These are phyloP conservation scores for Patiria pectinifera DNA, from an alignment of 53 echinoderm and acorn worm genomes.

Conservation along the genomic window DNA sequence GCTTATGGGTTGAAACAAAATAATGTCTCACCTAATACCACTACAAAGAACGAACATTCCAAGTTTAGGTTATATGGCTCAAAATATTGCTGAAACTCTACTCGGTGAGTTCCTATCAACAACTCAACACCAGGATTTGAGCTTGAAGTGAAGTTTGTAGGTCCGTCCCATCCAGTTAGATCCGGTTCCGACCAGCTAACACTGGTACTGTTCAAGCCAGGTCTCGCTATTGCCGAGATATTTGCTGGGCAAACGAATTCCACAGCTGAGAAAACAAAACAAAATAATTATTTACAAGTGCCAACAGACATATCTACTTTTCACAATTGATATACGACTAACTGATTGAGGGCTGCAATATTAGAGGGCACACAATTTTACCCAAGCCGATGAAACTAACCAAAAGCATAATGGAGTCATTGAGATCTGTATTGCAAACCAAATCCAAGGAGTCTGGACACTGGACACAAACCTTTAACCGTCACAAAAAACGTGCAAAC, in stretches of 20 bases:
- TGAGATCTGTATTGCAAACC: background rate
- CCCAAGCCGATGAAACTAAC: too few relatives aligned
- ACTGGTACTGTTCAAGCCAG: background rate
- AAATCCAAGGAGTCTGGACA: background rate
- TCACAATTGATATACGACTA: too few relatives aligned
- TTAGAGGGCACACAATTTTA: too few relatives aligned
- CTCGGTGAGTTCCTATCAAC: background rate
- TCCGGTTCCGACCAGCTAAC: background rate
- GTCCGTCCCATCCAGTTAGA: slow-evolving; percentile 29
- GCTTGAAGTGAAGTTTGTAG: slow-evolving; percentile 25
- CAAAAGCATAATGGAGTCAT: too few relatives aligned
- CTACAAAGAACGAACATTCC: too few relatives aligned
- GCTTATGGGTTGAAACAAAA: too few relatives aligned
- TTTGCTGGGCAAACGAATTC: slow-evolving; percentile 2
- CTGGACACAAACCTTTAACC: slow-evolving; percentile 46
- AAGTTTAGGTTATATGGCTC: too few relatives aligned
- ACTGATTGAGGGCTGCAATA: too few relatives aligned
- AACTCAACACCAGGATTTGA: background rate
- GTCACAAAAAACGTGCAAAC: too few relatives aligned
- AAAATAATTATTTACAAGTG: background rate
- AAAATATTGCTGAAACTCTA: too few relatives aligned
- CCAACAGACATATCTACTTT: too few relatives aligned
- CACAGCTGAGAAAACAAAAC: background rate
- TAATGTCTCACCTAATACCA: too few relatives aligned
- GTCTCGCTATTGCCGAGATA: background rate